Conservation (phyloP, 2,888 invertebrate genomes). For the Meghimatium bilineatum region DNA sequence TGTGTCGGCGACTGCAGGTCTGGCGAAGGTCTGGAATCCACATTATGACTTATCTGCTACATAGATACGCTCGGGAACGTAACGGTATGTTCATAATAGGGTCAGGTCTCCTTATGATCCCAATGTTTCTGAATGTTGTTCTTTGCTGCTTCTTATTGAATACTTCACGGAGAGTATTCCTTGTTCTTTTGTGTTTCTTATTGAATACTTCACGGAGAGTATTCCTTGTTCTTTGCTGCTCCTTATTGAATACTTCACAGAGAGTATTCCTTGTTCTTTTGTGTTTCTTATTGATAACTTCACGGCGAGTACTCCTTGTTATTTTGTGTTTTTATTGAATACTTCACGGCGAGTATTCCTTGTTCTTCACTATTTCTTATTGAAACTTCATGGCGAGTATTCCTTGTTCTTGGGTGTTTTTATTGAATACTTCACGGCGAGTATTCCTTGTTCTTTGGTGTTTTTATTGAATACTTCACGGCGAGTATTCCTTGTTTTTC, state of each 20-base stretch:
- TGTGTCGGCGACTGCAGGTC: conserved; percentile 45
- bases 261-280: neutral
- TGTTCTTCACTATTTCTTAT: neutral
- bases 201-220: neutral
- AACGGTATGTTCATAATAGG: conserved; percentile 6
- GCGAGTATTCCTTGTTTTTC: too few relatives aligned
- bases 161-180: neutral
- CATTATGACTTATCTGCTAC: conserved; percentile 38
- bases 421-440: too few relatives aligned
- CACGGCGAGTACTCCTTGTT: neutral
- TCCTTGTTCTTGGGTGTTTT: too few relatives aligned
- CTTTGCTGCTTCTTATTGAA: neutral
- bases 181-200: neutral
- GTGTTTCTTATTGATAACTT: neutral
- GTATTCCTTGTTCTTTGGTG: too few relatives aligned
- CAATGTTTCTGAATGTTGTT: neutral
- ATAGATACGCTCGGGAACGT: conserved; percentile 12
- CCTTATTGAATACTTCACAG: neutral
- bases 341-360: neutral
- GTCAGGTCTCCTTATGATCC: neutral
- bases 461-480: too few relatives aligned
- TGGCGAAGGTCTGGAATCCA: conserved; percentile 36
- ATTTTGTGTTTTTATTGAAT: neutral
- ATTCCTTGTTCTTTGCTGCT: neutral
- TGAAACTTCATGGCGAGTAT: too few relatives aligned